phyloP scores from a whole-genome alignment of 2,113 vertebrate genomes.

The Pipra filicauda region DNA sequence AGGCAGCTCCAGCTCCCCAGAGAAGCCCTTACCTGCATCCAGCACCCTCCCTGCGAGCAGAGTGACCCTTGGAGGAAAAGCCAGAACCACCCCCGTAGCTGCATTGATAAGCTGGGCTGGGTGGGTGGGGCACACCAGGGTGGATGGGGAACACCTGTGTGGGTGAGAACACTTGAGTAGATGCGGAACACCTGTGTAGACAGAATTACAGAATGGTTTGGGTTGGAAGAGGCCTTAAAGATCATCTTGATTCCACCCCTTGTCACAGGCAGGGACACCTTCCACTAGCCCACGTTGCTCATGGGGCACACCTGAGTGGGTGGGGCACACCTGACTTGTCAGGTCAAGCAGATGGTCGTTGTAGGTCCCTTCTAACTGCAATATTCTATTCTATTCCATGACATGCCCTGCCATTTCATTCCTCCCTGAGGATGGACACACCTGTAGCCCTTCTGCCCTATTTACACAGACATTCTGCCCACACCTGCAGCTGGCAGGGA shows the following conservation, averaged over 20 bases:
- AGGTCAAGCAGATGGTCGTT: accelerated
- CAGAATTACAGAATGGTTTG: neutral
- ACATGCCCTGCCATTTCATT: neutral
- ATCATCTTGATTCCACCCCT: neutral
- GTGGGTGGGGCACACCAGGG: neutral
- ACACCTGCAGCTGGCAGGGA: neutral
- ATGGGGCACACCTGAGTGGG: neutral
- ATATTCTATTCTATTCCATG: neutral
- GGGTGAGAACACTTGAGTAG: neutral
- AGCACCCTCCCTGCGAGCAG: accelerated
- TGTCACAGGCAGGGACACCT: neutral
- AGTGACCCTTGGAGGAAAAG: accelerated
- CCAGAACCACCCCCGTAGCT: accelerated
- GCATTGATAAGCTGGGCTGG: accelerated
- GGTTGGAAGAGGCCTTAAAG: neutral
- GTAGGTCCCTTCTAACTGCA: neutral
- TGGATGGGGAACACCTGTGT: neutral
- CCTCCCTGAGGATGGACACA: too few species aligned
- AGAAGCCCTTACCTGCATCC: neutral
- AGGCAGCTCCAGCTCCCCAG: neutral
- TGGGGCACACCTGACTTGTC: too few species aligned
- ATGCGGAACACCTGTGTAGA: neutral
- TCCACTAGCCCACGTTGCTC: neutral
- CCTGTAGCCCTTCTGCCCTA: neutral
- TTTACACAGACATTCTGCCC: neutral